Conservation (phyloP, 37 sponge, comb jelly and placozoan genomes). For the Aplysina aerophoba region DNA sequence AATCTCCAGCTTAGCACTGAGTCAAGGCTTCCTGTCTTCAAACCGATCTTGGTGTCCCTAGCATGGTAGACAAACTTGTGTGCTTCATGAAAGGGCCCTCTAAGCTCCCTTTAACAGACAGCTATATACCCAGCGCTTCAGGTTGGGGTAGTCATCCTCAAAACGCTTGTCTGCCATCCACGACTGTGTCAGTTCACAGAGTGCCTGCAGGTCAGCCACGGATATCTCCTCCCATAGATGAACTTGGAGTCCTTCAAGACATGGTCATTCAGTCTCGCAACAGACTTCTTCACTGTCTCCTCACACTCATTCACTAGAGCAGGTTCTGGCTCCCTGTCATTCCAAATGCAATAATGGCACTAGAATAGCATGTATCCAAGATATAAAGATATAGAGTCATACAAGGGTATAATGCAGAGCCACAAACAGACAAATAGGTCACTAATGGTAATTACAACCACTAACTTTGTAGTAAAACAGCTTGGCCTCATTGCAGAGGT, state of each 20-base stretch:
- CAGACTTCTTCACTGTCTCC: conserved; percentile 17
- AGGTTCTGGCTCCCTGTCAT: conserved; percentile 34
- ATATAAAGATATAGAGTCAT: too few relatives aligned
- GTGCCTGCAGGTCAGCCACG: conserved; percentile 81
- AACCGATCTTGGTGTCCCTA: conserved; percentile 23
- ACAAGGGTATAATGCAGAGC: too few relatives aligned
- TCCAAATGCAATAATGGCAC: conserved; percentile 16
- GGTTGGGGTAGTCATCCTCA: conserved; percentile 46
- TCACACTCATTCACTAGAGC: conserved; percentile 27
- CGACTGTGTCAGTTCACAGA: conserved; percentile 79
- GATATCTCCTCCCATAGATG: conserved; percentile 72
- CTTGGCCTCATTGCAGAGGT: conserved; percentile 47
- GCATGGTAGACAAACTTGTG: conserved; percentile 71
- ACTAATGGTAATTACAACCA: too few relatives aligned
- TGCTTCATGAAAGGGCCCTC: conserved; percentile 65
- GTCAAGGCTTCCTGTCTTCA: background rate
- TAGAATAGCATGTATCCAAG: background rate
- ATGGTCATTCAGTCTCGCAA: conserved; percentile 51
- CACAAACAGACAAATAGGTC: too few relatives aligned
- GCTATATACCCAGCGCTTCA: conserved; percentile 65
- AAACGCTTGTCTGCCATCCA: conserved; percentile 49
- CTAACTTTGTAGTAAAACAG: conserved; percentile 47
- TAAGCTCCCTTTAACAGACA: conserved; percentile 55
- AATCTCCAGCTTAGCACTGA: too few relatives aligned
- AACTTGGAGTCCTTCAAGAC: conserved; percentile 70